These are phyloP conservation scores for Cosmopolites sordidus DNA, from an alignment of 2,888 invertebrate genomes.

Conservation along the genomic window DNA sequence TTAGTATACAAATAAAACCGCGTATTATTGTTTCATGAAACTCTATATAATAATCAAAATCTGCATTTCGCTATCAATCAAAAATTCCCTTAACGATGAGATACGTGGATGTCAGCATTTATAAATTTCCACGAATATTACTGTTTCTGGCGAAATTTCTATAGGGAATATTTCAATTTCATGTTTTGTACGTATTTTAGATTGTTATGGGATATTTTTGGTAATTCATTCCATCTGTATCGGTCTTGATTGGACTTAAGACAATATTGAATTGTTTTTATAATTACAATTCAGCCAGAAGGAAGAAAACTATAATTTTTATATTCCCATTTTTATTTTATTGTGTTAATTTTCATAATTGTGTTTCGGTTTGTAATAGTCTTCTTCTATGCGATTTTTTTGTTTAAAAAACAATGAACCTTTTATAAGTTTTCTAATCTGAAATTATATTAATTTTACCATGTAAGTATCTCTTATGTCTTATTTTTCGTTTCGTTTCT, in stretches of 20 bases:
- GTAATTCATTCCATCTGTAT: neutral
- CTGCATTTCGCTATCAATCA: conserved; percentile 1
- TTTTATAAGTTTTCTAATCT: too few relatives aligned
- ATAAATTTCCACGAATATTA: neutral
- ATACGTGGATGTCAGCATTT: neutral
- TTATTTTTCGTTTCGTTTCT: too few relatives aligned
- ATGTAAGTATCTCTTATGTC: too few relatives aligned
- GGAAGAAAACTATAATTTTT: too few relatives aligned
- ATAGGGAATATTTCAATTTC: neutral
- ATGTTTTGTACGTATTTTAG: neutral
- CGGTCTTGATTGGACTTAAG: neutral
- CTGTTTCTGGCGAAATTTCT: neutral
- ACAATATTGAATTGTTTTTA: neutral
- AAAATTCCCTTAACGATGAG: neutral
- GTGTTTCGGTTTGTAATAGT: too few relatives aligned
- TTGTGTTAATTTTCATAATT: too few relatives aligned
- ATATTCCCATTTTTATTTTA: too few relatives aligned
- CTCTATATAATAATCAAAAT: neutral
- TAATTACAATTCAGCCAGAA: too few relatives aligned
- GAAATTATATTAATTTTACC: too few relatives aligned
- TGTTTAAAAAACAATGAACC: too few relatives aligned
- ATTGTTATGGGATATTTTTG: neutral
- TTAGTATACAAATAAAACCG: too few relatives aligned
- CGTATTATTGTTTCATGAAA: neutral
- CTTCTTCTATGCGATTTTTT: too few relatives aligned